phyloP scores from a whole-genome alignment of 2,113 vertebrate species.

The Notarius lentiginosus region DNA sequence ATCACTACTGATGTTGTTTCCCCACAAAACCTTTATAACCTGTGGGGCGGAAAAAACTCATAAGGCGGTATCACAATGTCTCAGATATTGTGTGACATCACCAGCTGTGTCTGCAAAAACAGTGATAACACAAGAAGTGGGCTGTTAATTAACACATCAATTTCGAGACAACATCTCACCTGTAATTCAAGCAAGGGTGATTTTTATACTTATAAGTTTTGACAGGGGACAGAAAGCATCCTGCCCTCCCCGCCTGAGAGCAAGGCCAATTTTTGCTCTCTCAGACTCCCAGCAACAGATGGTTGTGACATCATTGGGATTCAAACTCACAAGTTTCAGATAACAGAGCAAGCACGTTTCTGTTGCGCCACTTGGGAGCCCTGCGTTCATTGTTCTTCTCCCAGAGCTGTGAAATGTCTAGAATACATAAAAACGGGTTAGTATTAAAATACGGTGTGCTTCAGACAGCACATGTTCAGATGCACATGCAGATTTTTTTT shows the following conservation, averaged over 20 bases:
- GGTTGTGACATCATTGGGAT: too few relatives aligned
- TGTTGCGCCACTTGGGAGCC: too few relatives aligned
- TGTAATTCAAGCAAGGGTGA: neutral
- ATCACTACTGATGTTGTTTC: too few relatives aligned
- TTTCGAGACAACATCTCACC: neutral
- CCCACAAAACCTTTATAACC: neutral
- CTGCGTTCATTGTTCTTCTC: neutral
- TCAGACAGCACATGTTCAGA: neutral
- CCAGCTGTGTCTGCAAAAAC: neutral
- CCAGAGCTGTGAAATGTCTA: neutral
- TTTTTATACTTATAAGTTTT: neutral
- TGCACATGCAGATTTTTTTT: neutral
- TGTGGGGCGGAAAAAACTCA: too few relatives aligned
- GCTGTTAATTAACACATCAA: conserved; percentile 1
- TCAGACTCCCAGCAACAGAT: too few relatives aligned
- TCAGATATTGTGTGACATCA: neutral
- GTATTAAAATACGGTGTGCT: neutral
- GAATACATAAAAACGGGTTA: neutral
- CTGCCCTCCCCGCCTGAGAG: too few relatives aligned
- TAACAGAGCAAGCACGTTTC: too few relatives aligned
- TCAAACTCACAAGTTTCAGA: too few relatives aligned
- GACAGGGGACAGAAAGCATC: too few relatives aligned
- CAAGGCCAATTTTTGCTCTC: too few relatives aligned
- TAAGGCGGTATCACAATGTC: neutral
- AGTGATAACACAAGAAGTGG: neutral